Conservation (phyloP, 2,888 invertebrate genomes). For the Chloromyia formosa region DNA sequence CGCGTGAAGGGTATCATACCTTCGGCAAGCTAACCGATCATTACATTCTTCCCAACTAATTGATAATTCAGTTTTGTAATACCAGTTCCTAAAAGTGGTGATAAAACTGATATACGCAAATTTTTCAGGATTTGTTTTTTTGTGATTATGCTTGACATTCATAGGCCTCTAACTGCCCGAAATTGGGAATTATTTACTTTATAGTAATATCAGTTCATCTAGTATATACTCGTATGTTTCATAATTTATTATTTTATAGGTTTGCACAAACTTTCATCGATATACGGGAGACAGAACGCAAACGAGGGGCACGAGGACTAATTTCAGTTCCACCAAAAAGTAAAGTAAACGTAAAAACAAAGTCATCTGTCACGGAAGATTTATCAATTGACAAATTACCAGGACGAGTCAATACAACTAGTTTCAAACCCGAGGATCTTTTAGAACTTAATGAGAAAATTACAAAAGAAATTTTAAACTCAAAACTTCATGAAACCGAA, state of each 20-base stretch:
- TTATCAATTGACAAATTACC: neutral
- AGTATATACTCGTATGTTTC: too few species aligned
- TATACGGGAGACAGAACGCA: constrained; percentile 88
- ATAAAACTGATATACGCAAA: too few species aligned
- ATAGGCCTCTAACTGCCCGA: too few species aligned
- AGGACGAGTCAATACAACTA: constrained; percentile 50
- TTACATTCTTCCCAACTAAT: too few species aligned
- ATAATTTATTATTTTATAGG: constrained; percentile 67
- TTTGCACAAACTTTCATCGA: constrained; percentile 96
- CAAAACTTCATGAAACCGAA: constrained; percentile 63
- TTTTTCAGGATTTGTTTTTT: too few species aligned
- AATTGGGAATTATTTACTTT: too few species aligned
- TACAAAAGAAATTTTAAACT: constrained; percentile 63
- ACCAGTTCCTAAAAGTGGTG: too few species aligned
- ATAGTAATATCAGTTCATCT: too few species aligned
- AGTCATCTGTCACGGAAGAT: constrained; percentile 31
- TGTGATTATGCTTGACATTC: too few species aligned
- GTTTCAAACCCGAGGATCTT: constrained; percentile 61
- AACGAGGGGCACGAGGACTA: constrained; percentile 80
- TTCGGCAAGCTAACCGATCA: too few species aligned
- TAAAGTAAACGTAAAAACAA: constrained; percentile 51
- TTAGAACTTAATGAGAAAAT: constrained; percentile 63
- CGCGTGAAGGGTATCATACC: too few species aligned
- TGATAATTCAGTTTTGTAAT: too few species aligned
- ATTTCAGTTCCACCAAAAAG: constrained; percentile 54